These are phyloP conservation scores for Meles meles DNA, from an alignment of 2,113 vertebrate genomes.

Conservation along the genomic window DNA sequence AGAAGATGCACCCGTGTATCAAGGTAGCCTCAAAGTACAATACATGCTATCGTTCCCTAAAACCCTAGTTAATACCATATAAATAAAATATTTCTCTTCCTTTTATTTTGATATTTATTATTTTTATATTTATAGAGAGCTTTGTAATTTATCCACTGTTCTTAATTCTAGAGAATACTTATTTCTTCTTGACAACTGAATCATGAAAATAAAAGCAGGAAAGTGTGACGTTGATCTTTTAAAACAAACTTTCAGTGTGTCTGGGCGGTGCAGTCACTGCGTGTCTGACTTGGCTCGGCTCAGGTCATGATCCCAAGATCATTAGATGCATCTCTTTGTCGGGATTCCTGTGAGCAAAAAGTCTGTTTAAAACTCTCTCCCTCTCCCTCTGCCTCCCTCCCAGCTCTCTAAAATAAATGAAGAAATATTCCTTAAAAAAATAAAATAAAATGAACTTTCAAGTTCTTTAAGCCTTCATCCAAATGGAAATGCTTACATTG, in stretches of 20 bases:
- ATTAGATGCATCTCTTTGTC: background rate
- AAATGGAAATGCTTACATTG: background rate
- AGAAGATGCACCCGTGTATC: background rate
- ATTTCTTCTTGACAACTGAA: background rate
- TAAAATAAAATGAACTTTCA: background rate
- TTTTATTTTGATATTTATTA: background rate
- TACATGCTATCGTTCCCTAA: background rate
- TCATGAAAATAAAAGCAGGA: background rate
- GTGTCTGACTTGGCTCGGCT: background rate
- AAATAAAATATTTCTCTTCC: background rate
- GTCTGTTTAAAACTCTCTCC: too few species aligned
- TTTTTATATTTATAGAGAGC: background rate
- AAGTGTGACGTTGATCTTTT: background rate
- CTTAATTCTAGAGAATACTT: background rate
- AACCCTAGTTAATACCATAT: background rate
- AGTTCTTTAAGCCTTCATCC: background rate
- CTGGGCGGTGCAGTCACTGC: background rate
- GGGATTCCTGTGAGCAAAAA: background rate
- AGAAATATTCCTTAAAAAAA: background rate
- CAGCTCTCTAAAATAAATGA: background rate
- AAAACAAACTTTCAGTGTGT: background rate
- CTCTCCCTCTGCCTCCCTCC: background rate
- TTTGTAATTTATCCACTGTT: background rate
- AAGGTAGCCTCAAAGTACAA: background rate
- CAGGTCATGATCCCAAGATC: background rate